Evolutionary conservation across 35 echinoderm and acorn worm species (phyloP).

Genomic region (Antedon bifida): DNA sequence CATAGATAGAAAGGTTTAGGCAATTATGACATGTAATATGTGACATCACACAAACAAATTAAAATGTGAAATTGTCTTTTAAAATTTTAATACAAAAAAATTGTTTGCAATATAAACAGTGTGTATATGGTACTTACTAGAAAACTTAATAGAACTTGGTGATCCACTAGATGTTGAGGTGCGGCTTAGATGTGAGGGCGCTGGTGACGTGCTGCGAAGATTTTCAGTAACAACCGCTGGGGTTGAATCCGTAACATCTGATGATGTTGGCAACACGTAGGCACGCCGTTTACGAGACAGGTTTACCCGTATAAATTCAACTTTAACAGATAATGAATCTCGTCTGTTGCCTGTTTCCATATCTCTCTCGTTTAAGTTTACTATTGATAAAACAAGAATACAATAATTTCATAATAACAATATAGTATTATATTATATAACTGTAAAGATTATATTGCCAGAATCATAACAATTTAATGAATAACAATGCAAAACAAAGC

Average conservation of each 20-base stretch:
- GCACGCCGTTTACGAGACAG: conserved; percentile 2
- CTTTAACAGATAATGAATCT: conserved; percentile 3
- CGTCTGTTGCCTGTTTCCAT: not conserved
- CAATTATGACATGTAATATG: no score
- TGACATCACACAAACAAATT: no score
- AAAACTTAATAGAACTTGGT: not conserved
- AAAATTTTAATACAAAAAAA: no score
- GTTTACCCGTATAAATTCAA: conserved; percentile 9
- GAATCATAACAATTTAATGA: no score
- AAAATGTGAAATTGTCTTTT: no score
- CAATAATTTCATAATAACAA: no score
- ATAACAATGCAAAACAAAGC: no score
- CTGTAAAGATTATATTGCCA: no score
- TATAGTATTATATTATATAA: no score
- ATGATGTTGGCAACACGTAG: not conserved
- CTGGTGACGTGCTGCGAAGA: not conserved
- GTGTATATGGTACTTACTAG: not conserved
- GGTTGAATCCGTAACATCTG: not conserved
- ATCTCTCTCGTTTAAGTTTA: not conserved
- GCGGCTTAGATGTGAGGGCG: not conserved
- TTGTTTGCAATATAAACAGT: no score
- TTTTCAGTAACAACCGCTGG: not conserved
- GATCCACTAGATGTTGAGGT: not conserved
- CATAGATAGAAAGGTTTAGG: not conserved
- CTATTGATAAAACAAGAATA: not conserved